Evolutionary conservation across 2,888 invertebrate genomes (phyloP), one percentile per base, ranked within the genome.

Genomic region (Diplolepis rosae): DNA sequence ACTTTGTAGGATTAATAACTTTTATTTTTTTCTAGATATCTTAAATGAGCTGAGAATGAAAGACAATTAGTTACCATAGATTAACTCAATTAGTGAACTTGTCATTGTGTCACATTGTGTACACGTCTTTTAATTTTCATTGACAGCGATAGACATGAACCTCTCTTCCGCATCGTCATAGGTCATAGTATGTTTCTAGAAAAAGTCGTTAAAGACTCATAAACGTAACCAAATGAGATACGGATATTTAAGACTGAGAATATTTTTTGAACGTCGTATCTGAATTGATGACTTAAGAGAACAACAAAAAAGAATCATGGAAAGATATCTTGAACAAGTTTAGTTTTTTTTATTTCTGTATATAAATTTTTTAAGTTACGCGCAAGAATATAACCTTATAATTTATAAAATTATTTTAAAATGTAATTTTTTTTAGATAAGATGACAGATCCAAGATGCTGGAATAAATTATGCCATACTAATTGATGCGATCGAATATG

Each of bases 161-260:
- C 52, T 52, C 30, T 5, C 28, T 30, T 39, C 61, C 39, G 9
- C 61, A 61, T 39, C 61, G 27, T 3, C 35, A 39, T 39, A 39
- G 61, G 27, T 3, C 35, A 39, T 39, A 39, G 61, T 39, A 9
- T 7, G 35, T 61, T 61, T 61, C n/a, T 39, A 61, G 61, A 18
- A 39, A 61, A 39, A 1, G 24, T 39, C 24, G 39, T 61, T 24
- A 61, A 61, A 61, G 61, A 6, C 39, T 61, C 24, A 24, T 61
- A 61, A 61, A 61, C 24, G 24, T 35, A 24, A 39, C 61, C 39
- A 61, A 61, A 61, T 61, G 56, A 61, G 39, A 56, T 22, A 35
- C 11, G 35, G 22, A 24, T 22, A 35, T 56, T 35, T 35, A 13
- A 22, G 24, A 39, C n/a, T n/a, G 22, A 35, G 13, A 32, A 18